phyloP scores from a whole-genome alignment of 2,797 vertebrate species.

The Cottoperca gobio region DNA sequence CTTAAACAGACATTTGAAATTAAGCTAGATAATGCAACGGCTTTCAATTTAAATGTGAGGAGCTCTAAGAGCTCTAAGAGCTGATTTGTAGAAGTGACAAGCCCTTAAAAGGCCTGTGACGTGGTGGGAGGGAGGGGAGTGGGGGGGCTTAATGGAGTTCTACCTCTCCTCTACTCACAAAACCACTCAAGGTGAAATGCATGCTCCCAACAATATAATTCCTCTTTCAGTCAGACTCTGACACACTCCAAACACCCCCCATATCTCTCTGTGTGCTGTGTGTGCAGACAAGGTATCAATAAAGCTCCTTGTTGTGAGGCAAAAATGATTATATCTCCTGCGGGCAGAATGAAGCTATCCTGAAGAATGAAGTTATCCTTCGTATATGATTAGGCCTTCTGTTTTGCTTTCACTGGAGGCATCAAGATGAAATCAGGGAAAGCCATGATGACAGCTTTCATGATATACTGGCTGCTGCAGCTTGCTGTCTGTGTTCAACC shows the following conservation, averaged over 20 bases:
- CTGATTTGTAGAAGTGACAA: slow-evolving; percentile 88
- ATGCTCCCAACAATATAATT: slow-evolving; percentile 80
- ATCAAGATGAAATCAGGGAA: slow-evolving; percentile 74
- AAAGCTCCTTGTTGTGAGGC: slow-evolving; percentile 79
- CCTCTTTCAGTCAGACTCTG: slow-evolving; percentile 76
- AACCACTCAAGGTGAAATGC: slow-evolving; percentile 83
- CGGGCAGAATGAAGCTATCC: slow-evolving; percentile 74
- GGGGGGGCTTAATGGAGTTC: slow-evolving; percentile 80
- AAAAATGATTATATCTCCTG: slow-evolving; percentile 76
- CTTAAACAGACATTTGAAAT: slow-evolving; percentile 90
- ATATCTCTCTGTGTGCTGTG: slow-evolving; percentile 66
- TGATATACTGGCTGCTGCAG: slow-evolving; percentile 69
- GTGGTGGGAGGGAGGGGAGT: slow-evolving; percentile 33
- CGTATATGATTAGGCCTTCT: slow-evolving; percentile 79
- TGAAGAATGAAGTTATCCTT: slow-evolving; percentile 79
- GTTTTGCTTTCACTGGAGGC: slow-evolving; percentile 77
- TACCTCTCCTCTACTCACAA: slow-evolving; percentile 75
- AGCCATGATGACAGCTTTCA: slow-evolving; percentile 72
- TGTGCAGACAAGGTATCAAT: slow-evolving; percentile 77
- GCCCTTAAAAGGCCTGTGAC: slow-evolving; percentile 84
- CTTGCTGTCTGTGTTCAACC: slow-evolving; percentile 79
- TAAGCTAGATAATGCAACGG: slow-evolving; percentile 87
- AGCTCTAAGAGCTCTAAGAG: slow-evolving; percentile 79
- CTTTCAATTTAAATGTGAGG: slow-evolving; percentile 83
- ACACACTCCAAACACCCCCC: slow-evolving; percentile 69